Conservation (phyloP, 2,797 vertebrate genomes). For the Columba guinea region DNA sequence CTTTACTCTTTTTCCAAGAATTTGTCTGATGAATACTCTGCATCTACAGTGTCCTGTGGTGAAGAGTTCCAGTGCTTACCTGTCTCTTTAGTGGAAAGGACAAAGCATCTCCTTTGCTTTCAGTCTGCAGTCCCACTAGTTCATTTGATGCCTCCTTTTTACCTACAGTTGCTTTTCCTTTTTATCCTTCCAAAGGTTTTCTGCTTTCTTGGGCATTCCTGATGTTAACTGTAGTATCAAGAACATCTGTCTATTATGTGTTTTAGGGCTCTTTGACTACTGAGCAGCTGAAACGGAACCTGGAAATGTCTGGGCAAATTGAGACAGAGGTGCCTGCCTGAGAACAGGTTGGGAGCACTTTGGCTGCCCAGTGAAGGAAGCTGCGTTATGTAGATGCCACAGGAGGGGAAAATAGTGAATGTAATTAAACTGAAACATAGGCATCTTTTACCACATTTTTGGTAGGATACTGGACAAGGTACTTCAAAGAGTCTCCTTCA, state of each 20-base stretch:
- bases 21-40: background rate
- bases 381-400: too few species aligned
- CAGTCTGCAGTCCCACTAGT: rapidly evolving
- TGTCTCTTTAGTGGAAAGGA: background rate
- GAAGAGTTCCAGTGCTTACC: background rate
- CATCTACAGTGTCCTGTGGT: background rate
- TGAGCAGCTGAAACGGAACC: background rate
- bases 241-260: background rate
- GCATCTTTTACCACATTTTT: background rate
- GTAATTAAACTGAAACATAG: background rate
- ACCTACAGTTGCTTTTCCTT: background rate
- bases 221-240: background rate
- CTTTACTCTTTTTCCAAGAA: background rate
- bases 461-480: too few species aligned
- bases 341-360: background rate
- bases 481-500: background rate
- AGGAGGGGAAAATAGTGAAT: background rate
- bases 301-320: background rate
- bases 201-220: background rate
- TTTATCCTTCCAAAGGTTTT: background rate
- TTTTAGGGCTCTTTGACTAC: background rate
- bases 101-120: background rate
- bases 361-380: too few species aligned
- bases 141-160: background rate
- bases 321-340: background rate